Conservation (phyloP, 2,113 vertebrate genomes). For the human (Homo sapiens) region DNA sequence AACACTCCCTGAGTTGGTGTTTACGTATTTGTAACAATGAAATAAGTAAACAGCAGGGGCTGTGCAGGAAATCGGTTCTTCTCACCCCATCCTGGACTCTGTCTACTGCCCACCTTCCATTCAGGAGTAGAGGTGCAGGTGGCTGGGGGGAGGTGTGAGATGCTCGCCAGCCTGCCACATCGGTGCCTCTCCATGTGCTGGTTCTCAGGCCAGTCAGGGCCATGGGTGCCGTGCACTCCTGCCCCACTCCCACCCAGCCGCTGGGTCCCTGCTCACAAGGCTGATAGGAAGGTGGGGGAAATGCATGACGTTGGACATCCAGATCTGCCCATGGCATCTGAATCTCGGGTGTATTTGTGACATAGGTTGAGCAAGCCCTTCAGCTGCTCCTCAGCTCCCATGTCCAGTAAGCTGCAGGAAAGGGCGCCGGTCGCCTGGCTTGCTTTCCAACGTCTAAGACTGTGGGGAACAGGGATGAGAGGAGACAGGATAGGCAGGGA, state of each 20-base stretch:
- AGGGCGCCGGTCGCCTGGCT: background rate
- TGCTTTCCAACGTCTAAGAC: background rate
- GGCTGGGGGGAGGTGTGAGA: accelerated
- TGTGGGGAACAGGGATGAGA: background rate
- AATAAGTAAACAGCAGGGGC: background rate
- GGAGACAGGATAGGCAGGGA: background rate
- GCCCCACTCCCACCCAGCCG: background rate
- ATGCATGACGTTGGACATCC: background rate
- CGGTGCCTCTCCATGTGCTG: background rate
- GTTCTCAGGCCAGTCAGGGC: background rate
- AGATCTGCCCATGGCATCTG: background rate
- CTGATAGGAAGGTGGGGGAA: background rate
- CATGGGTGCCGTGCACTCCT: background rate
- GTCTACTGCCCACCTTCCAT: too few species aligned
- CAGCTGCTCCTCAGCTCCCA: background rate
- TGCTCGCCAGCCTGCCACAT: background rate
- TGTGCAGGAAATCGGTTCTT: background rate
- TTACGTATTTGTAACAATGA: accelerated
- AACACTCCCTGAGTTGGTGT: too few species aligned
- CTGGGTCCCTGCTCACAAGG: slow-evolving; percentile 17
- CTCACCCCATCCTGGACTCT: background rate
- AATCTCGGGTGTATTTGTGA: background rate
- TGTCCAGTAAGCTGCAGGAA: background rate
- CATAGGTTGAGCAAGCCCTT: background rate
- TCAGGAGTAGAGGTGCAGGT: background rate